A percentile compares a stretch with the other conserved stretches of the same genome.
Conservation (phyloP, 2,797 vertebrate species). For the Epinephelus coioides region DNA sequence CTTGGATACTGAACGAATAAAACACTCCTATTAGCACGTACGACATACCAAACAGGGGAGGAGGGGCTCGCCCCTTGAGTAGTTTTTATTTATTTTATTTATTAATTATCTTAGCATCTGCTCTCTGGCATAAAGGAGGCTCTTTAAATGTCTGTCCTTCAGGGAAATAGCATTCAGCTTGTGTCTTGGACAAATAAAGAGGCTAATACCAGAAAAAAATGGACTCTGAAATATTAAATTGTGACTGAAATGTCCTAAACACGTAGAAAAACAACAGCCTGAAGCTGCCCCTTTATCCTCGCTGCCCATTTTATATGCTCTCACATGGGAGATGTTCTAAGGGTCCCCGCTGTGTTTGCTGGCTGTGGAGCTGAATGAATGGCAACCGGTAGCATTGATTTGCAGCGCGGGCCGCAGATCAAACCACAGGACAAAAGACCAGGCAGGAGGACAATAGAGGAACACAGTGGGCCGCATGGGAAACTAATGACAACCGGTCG, state of each 20-base stretch:
- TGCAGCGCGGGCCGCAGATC: slow-evolving; percentile 68
- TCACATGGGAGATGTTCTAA: slow-evolving; percentile 63
- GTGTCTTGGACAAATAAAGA: slow-evolving; percentile 53
- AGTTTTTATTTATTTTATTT: slow-evolving; percentile 56
- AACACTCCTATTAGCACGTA: slow-evolving; percentile 47
- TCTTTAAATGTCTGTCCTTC: slow-evolving; percentile 32
- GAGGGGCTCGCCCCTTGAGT: neutral
- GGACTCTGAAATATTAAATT: slow-evolving; percentile 38
- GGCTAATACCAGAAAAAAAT: slow-evolving; percentile 24
- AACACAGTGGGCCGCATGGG: slow-evolving; percentile 56
- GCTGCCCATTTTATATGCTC: slow-evolving; percentile 37
- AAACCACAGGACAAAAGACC: slow-evolving; percentile 73
- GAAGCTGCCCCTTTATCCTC: slow-evolving; percentile 21
- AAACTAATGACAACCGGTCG: slow-evolving; percentile 68
- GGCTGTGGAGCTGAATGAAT: slow-evolving; percentile 59
- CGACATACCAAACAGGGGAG: slow-evolving; percentile 32
- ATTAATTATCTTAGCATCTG: slow-evolving; percentile 46
- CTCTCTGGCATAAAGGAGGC: slow-evolving; percentile 14
- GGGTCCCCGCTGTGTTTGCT: slow-evolving; percentile 60
- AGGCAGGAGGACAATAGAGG: slow-evolving; percentile 53
- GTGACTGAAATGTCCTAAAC: slow-evolving; percentile 33
- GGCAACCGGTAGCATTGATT: slow-evolving; percentile 72
- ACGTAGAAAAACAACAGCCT: slow-evolving; percentile 7
- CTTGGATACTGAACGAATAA: slow-evolving; percentile 57
- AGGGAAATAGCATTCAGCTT: slow-evolving; percentile 34